Percentiles rank a stretch among this genome's conserved stretches.
Conservation (phyloP, 2,888 invertebrate genomes). For the Cryptocheilus praepositus region DNA sequence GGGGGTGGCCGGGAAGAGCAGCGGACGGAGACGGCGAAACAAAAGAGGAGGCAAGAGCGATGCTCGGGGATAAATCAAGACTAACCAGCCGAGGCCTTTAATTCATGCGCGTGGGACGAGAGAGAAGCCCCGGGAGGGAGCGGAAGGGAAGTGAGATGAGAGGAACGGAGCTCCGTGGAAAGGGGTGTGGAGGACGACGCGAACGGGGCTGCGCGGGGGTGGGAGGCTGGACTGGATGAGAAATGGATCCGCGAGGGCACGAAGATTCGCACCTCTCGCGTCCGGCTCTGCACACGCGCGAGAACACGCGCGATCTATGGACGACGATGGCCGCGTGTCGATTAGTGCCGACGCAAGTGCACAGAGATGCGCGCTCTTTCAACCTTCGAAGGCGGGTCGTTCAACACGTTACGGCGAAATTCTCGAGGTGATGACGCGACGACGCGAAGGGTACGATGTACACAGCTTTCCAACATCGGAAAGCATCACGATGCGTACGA, state of each 20-base stretch:
- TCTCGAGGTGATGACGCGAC: no score
- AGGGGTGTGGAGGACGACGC: conserved; percentile 14
- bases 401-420: no score
- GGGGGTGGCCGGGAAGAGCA: conserved; percentile 35
- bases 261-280: conserved; percentile 38
- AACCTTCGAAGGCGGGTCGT: no score
- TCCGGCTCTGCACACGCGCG: conserved; percentile 21
- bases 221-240: conserved; percentile 25
- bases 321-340: no score
- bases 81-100: conserved; percentile 71
- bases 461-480: no score
- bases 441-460: no score
- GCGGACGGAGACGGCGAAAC: conserved; percentile 53
- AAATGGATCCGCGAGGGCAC: conserved; percentile 34
- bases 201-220: conserved; percentile 19
- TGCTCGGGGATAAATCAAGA: conserved; percentile 72
- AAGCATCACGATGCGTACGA: no score
- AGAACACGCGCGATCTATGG: background rate
- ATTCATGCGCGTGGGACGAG: conserved; percentile 69
- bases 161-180: conserved; percentile 22
- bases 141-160: no score
- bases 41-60: conserved; percentile 68
- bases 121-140: conserved; percentile 32
- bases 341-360: no score
- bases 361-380: no score